Evolutionary conservation across 2,113 vertebrate genomes (phyloP).

Genomic region (Psilopsiagon aurifrons): DNA sequence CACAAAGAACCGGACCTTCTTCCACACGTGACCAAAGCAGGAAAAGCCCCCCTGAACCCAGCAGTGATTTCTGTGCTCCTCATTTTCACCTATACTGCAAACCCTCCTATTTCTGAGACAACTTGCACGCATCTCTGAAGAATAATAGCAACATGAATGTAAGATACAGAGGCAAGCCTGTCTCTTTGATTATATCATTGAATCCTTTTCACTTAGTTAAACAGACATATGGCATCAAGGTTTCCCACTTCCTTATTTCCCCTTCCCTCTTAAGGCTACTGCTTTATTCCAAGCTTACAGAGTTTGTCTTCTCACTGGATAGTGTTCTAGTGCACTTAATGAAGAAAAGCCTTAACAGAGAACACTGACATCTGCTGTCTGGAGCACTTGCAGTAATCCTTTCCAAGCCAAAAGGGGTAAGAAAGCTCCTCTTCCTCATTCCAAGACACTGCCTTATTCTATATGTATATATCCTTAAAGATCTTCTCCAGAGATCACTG

Average conservation of each 20-base stretch:
- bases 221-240: not conserved
- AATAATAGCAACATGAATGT: not conserved
- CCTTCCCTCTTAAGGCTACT: not conserved
- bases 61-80: not conserved
- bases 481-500: not conserved
- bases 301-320: not conserved
- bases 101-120: not conserved
- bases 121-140: not conserved
- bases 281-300: not conserved
- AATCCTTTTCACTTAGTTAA: not conserved
- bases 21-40: not conserved
- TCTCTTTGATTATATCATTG: not conserved
- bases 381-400: not conserved
- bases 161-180: not conserved
- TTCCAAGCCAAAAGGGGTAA: not conserved
- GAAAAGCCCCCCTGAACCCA: accelerated
- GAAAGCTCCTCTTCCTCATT: not conserved
- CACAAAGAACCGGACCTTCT: not conserved
- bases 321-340: not conserved
- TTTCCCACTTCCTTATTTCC: not conserved
- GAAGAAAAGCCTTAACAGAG: not conserved
- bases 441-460: not conserved
- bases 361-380: not conserved
- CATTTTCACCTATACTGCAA: too few relatives aligned
- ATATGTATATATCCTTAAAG: not conserved